Percentiles rank a stretch among this genome's conserved stretches.
phyloP scores from a whole-genome alignment of 2,888 invertebrate species.

The Brassicogethes aeneus region DNA sequence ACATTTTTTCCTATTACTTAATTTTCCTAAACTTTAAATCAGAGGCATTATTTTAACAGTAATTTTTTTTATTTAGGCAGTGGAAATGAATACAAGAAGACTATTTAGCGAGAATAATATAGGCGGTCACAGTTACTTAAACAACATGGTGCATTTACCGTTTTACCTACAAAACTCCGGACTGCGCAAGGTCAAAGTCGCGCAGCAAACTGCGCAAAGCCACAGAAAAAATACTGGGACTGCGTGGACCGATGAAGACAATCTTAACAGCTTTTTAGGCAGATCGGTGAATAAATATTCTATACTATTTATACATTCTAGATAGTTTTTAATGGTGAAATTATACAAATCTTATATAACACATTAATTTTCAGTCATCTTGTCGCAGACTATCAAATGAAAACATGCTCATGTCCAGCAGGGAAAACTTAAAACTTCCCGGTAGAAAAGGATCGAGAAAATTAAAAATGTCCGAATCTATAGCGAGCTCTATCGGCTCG shows the following conservation, averaged over 20 bases:
- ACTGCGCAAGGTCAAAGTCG: conserved; percentile 76
- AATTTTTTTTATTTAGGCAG: conserved; percentile 56
- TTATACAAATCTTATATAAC: no score
- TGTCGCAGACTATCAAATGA: conserved; percentile 70
- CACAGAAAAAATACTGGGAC: conserved; percentile 38
- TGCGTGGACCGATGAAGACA: conserved; percentile 48
- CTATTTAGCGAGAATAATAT: conserved; percentile 87
- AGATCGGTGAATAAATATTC: no score
- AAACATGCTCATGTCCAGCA: conserved; percentile 72
- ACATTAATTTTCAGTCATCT: conserved; percentile 47
- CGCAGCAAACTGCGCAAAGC: conserved; percentile 67
- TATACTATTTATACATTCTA: no score
- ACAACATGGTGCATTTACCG: conserved; percentile 95
- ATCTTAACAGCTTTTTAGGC: conserved; percentile 41
- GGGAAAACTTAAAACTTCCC: conserved; percentile 56
- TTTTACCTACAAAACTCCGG: conserved; percentile 98
- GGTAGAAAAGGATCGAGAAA: conserved; percentile 58
- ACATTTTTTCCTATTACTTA: no score
- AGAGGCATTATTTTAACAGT: no score
- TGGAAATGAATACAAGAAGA: conserved; percentile 80
- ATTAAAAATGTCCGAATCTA: conserved; percentile 75
- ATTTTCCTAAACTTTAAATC: no score
- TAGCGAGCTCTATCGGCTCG: conserved; percentile 85
- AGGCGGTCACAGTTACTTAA: conserved; percentile 88
- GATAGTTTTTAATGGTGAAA: no score